phyloP scores from a whole-genome alignment of 64 coral and sea anemone genomes.

The Catalaphyllia jardinei region DNA sequence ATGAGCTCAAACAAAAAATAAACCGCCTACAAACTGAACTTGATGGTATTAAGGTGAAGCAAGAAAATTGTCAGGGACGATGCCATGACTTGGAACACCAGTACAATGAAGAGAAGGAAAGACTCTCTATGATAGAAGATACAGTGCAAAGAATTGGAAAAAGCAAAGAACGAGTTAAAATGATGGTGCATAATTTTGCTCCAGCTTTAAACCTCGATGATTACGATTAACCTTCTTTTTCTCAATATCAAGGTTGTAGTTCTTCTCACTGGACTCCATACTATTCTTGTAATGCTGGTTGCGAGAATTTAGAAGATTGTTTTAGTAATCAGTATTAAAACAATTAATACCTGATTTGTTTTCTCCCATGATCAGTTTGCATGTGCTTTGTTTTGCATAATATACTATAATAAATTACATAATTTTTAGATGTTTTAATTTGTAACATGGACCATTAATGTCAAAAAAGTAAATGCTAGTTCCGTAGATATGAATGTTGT shows the following conservation, averaged over 20 bases:
- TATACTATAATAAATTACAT: too few relatives aligned
- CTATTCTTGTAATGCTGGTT: too few relatives aligned
- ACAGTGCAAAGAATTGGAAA: slow-evolving; percentile 92
- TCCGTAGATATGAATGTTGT: too few relatives aligned
- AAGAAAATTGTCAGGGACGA: slow-evolving; percentile 57
- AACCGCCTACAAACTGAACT: slow-evolving; percentile 76
- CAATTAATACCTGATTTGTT: too few relatives aligned
- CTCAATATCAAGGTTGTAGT: not conserved
- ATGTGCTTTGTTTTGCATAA: too few relatives aligned
- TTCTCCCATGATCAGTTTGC: too few relatives aligned
- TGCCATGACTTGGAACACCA: slow-evolving; percentile 73
- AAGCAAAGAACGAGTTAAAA: slow-evolving; percentile 92
- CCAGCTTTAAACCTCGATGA: slow-evolving; percentile 84
- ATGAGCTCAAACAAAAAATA: slow-evolving; percentile 73
- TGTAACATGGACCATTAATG: too few relatives aligned
- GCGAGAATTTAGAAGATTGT: too few relatives aligned
- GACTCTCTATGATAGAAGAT: slow-evolving; percentile 88
- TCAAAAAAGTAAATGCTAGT: too few relatives aligned
- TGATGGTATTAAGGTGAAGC: slow-evolving; percentile 49
- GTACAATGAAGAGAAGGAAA: slow-evolving; percentile 91
- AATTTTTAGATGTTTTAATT: too few relatives aligned
- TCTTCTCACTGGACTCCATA: not conserved
- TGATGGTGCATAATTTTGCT: slow-evolving; percentile 96
- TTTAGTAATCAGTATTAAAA: too few relatives aligned
- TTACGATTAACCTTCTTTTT: slow-evolving; percentile 27